Percentiles rank a stretch among this genome's conserved stretches.
These are phyloP conservation scores for Ciconia stormi DNA, from an alignment of 2,113 vertebrate genomes.

Conservation along the genomic window DNA sequence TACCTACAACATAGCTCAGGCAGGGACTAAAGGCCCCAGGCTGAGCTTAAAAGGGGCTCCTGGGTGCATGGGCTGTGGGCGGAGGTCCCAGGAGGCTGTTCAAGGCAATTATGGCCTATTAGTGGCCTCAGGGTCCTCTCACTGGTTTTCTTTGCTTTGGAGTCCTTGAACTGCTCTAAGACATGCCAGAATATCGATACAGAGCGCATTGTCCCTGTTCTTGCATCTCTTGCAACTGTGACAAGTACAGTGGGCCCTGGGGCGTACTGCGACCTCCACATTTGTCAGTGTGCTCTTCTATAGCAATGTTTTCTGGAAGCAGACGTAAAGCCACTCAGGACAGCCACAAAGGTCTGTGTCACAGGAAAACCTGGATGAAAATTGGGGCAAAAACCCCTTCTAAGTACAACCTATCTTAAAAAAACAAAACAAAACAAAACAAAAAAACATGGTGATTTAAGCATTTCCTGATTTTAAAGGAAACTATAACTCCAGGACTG, in stretches of 20 bases:
- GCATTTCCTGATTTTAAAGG: conserved; percentile 29
- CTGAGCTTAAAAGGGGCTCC: neutral
- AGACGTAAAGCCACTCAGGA: neutral
- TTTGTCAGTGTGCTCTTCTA: neutral
- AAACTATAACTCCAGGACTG: conserved; percentile 7
- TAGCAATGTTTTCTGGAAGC: neutral
- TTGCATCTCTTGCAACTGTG: neutral
- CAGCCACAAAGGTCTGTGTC: neutral
- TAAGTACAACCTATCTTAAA: neutral
- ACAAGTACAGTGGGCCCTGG: neutral
- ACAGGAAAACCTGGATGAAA: neutral
- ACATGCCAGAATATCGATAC: neutral
- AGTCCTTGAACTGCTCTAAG: neutral
- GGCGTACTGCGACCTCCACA: fast-evolving
- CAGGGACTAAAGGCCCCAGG: neutral
- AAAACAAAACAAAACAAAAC: neutral
- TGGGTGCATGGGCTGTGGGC: no score
- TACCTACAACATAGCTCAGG: neutral
- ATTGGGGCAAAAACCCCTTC: neutral
- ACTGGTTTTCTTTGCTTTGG: neutral
- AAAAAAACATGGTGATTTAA: neutral
- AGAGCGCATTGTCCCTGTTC: neutral
- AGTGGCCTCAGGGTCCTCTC: neutral
- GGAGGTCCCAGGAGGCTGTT: neutral
- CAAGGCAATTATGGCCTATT: neutral